phyloP scores from a whole-genome alignment of 2,113 vertebrate genomes.

The Ophthalmolycus amberensis region DNA sequence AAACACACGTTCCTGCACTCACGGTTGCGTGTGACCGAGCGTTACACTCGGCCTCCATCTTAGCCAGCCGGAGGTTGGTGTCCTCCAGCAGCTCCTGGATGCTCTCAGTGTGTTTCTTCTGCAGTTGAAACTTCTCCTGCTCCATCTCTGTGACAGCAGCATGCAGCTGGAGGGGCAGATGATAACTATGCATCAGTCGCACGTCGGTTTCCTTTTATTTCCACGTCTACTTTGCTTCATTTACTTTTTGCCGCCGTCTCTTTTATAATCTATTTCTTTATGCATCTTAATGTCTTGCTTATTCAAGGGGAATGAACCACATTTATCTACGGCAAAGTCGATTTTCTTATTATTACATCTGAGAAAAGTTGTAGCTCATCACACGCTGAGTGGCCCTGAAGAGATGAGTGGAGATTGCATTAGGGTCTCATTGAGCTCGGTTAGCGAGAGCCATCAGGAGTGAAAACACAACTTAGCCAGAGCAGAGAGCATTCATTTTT shows the following conservation, averaged over 20 bases:
- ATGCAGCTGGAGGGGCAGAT: slow-evolving; percentile 84
- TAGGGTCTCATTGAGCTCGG: slow-evolving; percentile 38
- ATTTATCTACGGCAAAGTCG: neutral
- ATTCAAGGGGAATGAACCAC: slow-evolving; percentile 24
- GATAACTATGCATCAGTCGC: slow-evolving; percentile 20
- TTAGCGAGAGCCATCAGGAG: slow-evolving; percentile 33
- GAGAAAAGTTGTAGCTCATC: slow-evolving; percentile 24
- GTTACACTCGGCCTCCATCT: slow-evolving; percentile 90
- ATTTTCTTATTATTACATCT: slow-evolving; percentile 27
- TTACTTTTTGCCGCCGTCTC: neutral
- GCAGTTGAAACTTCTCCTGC: slow-evolving; percentile 92
- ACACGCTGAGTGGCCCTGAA: slow-evolving; percentile 33
- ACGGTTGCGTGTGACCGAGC: slow-evolving; percentile 87
- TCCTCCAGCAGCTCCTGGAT: slow-evolving; percentile 92
- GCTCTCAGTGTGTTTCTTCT: slow-evolving; percentile 90
- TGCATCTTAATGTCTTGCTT: slow-evolving; percentile 11
- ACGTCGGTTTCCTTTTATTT: neutral
- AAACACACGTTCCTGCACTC: slow-evolving; percentile 65
- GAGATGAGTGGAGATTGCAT: slow-evolving; percentile 51
- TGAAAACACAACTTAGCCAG: slow-evolving; percentile 53
- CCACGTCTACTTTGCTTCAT: neutral
- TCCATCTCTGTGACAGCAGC: slow-evolving; percentile 89
- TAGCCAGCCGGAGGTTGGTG: slow-evolving; percentile 88
- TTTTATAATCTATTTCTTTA: slow-evolving; percentile 8
- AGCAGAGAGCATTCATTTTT: slow-evolving; percentile 47